Base-by-base conservation (phyloP, 1,140 invertebrate genomes). In the Scaptomyza pallida region DNA sequence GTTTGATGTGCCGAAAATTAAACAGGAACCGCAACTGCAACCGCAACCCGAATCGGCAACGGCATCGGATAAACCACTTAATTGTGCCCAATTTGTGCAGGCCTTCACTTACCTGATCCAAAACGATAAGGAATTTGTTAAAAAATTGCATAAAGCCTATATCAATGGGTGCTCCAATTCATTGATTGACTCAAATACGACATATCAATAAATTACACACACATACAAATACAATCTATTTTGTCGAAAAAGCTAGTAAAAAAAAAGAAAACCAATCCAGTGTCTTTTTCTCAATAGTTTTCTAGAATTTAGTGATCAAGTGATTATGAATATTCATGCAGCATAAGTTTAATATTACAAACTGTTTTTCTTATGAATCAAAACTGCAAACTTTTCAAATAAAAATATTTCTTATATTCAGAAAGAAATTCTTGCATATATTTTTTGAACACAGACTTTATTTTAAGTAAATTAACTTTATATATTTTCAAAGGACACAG, bases 61-160 rank as follows among this genome's bases (percentile, higher is more conserved):
- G 26, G 26, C 70, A 30, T 57, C 63, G 41, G 33, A 37, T 5
- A 19, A 69, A 85, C 96, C 96, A 3, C 92, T 98, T 13, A 97
- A 96, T 15, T 95, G 94, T 90, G 96, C 96, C 89, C 97, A 98
- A 88, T 92, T 98, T 45, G 94, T 97, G 37, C 97, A 98, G 92
- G 96, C 97, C 48, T 94, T 98, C 68, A 94, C 95, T 79, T 96
- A 97, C 92, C 93, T 98, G 54, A 92, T 98, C 21, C 96, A 96
- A 92, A 96, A 96, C 92, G 97, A 98, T 92, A 92, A 95, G 8
- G 95, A 96, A 72, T 98, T 98, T 92, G 94, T 97, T 6, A 95
- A 94, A 75, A 97, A 96, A 91, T 92, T 98, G 56, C 97, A 98
- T 91, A 96, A 97, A 92, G 97, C 96, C 48, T 98, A 98, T 90